These are phyloP conservation scores for Pristis pectinata DNA, from an alignment of 2,797 vertebrate species.

Conservation along the genomic window DNA sequence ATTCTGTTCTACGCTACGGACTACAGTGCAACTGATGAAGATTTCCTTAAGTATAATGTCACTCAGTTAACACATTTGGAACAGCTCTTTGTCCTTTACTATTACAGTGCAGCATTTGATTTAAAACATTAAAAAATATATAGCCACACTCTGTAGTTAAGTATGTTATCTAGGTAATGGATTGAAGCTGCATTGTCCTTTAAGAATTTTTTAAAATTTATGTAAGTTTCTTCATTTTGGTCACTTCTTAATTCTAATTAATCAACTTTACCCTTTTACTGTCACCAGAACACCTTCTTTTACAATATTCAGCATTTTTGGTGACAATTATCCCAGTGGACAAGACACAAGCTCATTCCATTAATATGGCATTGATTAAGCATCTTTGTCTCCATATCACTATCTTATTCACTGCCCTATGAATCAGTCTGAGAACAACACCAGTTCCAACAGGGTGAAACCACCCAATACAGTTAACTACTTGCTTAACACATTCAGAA, in stretches of 20 bases:
- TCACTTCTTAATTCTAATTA: conserved; percentile 29
- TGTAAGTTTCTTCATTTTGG: conserved; percentile 37
- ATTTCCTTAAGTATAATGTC: neutral
- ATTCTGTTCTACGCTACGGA: neutral
- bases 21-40: neutral
- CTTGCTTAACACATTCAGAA: neutral
- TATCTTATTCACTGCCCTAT: conserved; percentile 16
- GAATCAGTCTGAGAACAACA: conserved; percentile 24
- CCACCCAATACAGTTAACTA: neutral
- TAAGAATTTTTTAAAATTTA: conserved; percentile 36
- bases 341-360: conserved; percentile 31
- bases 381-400: conserved; percentile 28
- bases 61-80: neutral
- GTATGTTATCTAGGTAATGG: conserved; percentile 25
- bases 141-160: neutral
- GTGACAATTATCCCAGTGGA: conserved; percentile 36
- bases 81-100: neutral
- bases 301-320: conserved; percentile 37
- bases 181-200: conserved; percentile 20
- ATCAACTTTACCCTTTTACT: conserved; percentile 35
- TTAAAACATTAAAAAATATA: conserved; percentile 31
- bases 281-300: conserved; percentile 31
- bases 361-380: conserved; percentile 37
- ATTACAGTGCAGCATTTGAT: neutral
- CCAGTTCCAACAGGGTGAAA: neutral